Evolutionary conservation across 92 coral and sea anemone species (phyloP), one percentile per base, ranked within the genome.

Genomic region (Zoanthus solanderi): DNA sequence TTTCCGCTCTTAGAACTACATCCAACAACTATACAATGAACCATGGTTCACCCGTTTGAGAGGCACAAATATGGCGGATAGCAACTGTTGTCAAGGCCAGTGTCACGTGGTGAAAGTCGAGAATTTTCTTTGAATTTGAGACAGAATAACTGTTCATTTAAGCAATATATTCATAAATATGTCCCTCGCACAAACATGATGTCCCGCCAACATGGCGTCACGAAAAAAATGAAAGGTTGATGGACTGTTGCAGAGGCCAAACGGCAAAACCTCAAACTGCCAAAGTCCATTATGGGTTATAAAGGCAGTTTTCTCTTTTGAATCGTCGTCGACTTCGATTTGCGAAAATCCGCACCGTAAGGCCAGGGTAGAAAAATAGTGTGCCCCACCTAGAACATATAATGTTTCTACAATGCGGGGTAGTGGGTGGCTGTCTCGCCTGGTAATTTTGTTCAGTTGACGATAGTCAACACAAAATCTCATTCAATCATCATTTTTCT

Each of bases 231-330:
- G 93, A 32, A 90, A 93, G 18, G 92, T 90, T 0, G 90, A 91
- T 44, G 95, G 93, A 31, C 88, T 57, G 54, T 89, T 87, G 50
- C 87, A 80, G 2, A 93, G 78, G 8, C 90, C 95, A 72, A 90
- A 93, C 4, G 95, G 92, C 28, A 93, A 78, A 4, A 69, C 79
- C 7, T 89, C 72, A 44, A 90, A 93, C 46, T 92, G 81, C 28
- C 60, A 90, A 2, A 93, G 83, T 0, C 95, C 88, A 15, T 83
- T 87, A 48, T 93, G 90, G 2, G 93, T 93, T 63, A 90, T 81
- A 48, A 93, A 83, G 6, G 95, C 91, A 4, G 93, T 72, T 53
- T 88, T 78, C 75, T 90, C 92, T 34, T 90, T 82, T 2, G 95
- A 83, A 5, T 31, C 44, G 7, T 80, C 85, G 45, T 87, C 90